phyloP scores from a whole-genome alignment of 2,113 vertebrate species.

The Proterorhinus semilunaris region DNA sequence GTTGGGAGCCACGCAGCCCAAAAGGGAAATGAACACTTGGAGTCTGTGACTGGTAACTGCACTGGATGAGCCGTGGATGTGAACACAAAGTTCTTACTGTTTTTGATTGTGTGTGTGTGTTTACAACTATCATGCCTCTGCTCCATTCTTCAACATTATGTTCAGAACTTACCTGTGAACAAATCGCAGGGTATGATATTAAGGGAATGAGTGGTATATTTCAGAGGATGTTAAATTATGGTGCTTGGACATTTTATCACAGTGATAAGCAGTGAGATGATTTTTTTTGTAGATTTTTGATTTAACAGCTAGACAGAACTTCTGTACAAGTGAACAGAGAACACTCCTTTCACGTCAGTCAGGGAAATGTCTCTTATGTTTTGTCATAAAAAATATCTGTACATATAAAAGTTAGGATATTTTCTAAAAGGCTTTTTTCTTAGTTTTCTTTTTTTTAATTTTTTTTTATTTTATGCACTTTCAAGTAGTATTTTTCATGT shows the following conservation, averaged over 20 bases:
- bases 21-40: slow-evolving; percentile 78
- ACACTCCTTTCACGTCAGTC: slow-evolving; percentile 64
- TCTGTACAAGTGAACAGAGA: slow-evolving; percentile 26
- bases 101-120: background rate
- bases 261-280: slow-evolving; percentile 1
- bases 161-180: slow-evolving; percentile 15
- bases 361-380: slow-evolving; percentile 67
- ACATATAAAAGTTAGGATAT: slow-evolving; percentile 55
- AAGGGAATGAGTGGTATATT: slow-evolving; percentile 3
- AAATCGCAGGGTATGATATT: slow-evolving; percentile 7
- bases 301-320: slow-evolving; percentile 33
- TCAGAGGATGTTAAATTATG: slow-evolving; percentile 9
- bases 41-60: slow-evolving; percentile 57
- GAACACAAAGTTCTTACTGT: slow-evolving; percentile 15
- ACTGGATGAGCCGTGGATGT: slow-evolving; percentile 50
- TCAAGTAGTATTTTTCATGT: slow-evolving; percentile 58
- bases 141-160: slow-evolving; percentile 28
- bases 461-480: slow-evolving; percentile 63
- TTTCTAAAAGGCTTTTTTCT: slow-evolving; percentile 61
- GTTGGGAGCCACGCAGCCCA: slow-evolving; percentile 79
- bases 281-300: slow-evolving; percentile 14
- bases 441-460: slow-evolving; percentile 47
- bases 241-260: slow-evolving; percentile 34
- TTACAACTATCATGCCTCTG: slow-evolving; percentile 15
- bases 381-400: slow-evolving; percentile 66